Evolutionary conservation across 2,888 invertebrate species (phyloP).

Genomic region (Drosophila acutilabella): DNA sequence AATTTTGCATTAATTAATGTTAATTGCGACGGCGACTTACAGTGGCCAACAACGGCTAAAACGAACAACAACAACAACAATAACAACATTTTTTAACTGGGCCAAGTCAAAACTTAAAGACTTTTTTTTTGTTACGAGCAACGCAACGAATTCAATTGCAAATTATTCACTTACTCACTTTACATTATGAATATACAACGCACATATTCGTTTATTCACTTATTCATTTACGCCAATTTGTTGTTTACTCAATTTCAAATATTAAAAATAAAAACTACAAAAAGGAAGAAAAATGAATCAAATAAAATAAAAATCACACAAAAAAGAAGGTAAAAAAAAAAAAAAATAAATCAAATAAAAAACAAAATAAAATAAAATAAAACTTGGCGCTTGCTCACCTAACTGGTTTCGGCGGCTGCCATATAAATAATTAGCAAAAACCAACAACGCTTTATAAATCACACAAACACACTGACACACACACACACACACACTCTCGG

Average conservation of each 20-base stretch:
- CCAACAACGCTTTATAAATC: slow-evolving; percentile 69
- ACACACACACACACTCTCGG: slow-evolving; percentile 46
- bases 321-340: slow-evolving; percentile 3
- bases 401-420: slow-evolving; percentile 64
- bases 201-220: slow-evolving; percentile 28
- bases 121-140: slow-evolving; percentile 11
- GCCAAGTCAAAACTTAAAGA: slow-evolving; percentile 28
- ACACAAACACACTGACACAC: slow-evolving; percentile 51
- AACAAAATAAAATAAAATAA: slow-evolving; percentile 16
- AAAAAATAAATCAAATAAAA: slow-evolving; percentile 16
- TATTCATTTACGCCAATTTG: slow-evolving; percentile 40
- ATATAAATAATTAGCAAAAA: slow-evolving; percentile 78
- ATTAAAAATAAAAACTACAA: slow-evolving; percentile 16
- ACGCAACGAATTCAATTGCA: slow-evolving; percentile 46
- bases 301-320: slow-evolving; percentile 42
- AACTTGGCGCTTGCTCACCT: slow-evolving; percentile 48
- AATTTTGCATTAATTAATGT: slow-evolving; percentile 66
- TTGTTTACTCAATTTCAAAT: slow-evolving; percentile 49
- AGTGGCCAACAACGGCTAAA: slow-evolving; percentile 19
- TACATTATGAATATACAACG: not conserved
- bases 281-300: slow-evolving; percentile 14
- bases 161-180: slow-evolving; percentile 48
- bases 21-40: slow-evolving; percentile 60
- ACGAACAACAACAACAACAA: not conserved
- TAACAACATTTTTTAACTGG: slow-evolving; percentile 27